These are phyloP conservation scores for Thera obeliscata DNA, from an alignment of 2,888 invertebrate genomes.

Conservation along the genomic window DNA sequence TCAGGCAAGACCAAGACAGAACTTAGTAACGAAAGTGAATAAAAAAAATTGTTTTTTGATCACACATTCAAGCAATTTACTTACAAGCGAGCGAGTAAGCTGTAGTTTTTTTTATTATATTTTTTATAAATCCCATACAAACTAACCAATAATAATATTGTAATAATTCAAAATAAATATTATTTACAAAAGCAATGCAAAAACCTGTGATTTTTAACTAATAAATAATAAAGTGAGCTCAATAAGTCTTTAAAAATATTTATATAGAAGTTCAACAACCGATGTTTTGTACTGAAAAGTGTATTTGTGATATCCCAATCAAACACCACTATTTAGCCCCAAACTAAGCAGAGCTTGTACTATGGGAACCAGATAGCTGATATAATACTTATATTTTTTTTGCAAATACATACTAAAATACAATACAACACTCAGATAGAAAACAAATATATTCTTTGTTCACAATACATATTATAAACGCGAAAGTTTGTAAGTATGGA, in stretches of 20 bases:
- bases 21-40: background rate
- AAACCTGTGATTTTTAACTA: slow-evolving; percentile 23
- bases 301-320: background rate
- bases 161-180: slow-evolving; percentile 33
- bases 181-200: slow-evolving; percentile 36
- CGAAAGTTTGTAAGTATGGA: no score
- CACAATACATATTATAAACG: no score
- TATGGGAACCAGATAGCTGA: no score
- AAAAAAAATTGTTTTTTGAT: background rate
- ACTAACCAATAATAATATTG: slow-evolving; percentile 15
- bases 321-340: no score
- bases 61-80: background rate
- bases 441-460: no score
- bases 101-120: background rate
- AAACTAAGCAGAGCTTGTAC: no score
- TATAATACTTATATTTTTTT: no score
- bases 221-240: slow-evolving; percentile 33
- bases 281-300: slow-evolving; percentile 10
- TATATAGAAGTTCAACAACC: slow-evolving; percentile 16
- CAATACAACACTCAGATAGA: no score
- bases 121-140: slow-evolving; percentile 20
- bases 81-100: background rate
- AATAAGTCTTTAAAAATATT: slow-evolving; percentile 28
- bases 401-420: no score
- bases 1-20: background rate